Conservation (phyloP, 2,888 invertebrate species). For the Schrankia costaestrigalis region DNA sequence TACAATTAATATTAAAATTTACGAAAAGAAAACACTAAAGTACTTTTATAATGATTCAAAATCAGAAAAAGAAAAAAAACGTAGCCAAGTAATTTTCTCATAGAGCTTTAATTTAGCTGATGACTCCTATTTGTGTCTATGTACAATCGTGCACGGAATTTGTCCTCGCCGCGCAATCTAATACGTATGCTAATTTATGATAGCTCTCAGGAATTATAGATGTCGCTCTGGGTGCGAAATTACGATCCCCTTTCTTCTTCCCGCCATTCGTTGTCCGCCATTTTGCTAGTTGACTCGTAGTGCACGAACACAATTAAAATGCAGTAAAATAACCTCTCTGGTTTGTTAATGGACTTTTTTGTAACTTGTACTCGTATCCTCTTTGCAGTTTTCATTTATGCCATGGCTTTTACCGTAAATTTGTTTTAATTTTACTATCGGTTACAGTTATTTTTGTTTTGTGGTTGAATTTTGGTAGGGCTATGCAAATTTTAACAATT, state of each 20-base stretch:
- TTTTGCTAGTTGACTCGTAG: conserved; percentile 65
- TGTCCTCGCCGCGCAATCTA: conserved; percentile 60
- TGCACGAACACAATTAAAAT: conserved; percentile 51
- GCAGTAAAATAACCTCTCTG: conserved; percentile 25
- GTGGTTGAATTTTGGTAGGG: too few relatives aligned
- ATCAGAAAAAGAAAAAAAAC: too few relatives aligned
- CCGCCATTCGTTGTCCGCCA: conserved; percentile 50
- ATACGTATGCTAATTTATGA: conserved; percentile 79
- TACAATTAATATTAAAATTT: too few relatives aligned
- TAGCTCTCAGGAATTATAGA: conserved; percentile 74
- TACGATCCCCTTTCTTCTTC: conserved; percentile 50
- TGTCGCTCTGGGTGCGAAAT: conserved; percentile 69
- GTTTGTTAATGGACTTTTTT: conserved; percentile 47
- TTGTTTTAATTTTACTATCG: too few relatives aligned
- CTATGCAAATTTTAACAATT: too few relatives aligned
- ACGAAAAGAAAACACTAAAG: too few relatives aligned
- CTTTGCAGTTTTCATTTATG: conserved; percentile 20
- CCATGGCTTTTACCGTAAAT: too few relatives aligned
- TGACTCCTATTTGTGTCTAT: conserved; percentile 41
- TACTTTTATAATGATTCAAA: too few relatives aligned
- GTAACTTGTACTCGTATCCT: conserved; percentile 12
- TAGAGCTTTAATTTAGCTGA: conserved; percentile 40
- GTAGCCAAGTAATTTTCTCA: conserved; percentile 20
- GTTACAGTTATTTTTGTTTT: too few relatives aligned
- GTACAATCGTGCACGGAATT: conserved; percentile 62